Evolutionary conservation across 1,140 invertebrate genomes (phyloP).

Genomic region (Drosophila kanapiae): DNA sequence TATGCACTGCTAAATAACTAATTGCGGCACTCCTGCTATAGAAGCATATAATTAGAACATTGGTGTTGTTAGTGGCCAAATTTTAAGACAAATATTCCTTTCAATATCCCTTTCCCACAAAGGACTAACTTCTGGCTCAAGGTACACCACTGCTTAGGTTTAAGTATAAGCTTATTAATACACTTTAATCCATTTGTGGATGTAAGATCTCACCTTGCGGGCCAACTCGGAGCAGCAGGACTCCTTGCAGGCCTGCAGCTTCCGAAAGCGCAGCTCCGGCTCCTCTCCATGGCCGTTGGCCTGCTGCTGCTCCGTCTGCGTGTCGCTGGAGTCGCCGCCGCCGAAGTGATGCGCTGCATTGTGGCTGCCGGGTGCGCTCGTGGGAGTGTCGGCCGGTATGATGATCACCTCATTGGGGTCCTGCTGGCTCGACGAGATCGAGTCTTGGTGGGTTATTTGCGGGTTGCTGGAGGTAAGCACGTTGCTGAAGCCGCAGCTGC

Average conservation of each 20-base stretch:
- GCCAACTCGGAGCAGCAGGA: conserved; percentile 90
- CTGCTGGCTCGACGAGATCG: conserved; percentile 87
- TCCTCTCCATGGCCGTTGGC: conserved; percentile 68
- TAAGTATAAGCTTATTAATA: no score
- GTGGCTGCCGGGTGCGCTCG: conserved; percentile 54
- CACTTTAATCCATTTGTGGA: not conserved
- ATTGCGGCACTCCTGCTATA: no score
- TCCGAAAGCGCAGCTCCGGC: conserved; percentile 62
- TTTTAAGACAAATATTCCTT: no score
- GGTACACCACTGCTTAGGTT: no score
- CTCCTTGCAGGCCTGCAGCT: conserved; percentile 87
- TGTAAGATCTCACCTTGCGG: conserved; percentile 87
- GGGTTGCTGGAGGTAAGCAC: conserved; percentile 83
- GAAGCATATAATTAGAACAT: no score
- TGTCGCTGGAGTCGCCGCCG: conserved; percentile 53
- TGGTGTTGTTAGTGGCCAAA: no score
- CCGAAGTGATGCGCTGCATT: conserved; percentile 58
- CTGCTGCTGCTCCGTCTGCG: conserved; percentile 66
- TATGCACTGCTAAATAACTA: no score
- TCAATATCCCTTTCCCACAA: no score
- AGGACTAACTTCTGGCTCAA: no score
- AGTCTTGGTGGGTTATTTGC: conserved; percentile 87
- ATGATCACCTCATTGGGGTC: conserved; percentile 85
- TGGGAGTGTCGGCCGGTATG: conserved; percentile 80
- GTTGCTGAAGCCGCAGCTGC: conserved; percentile 80